Evolutionary conservation across 2,888 invertebrate species (phyloP).

Genomic region (Caenorhabditis angaria): DNA sequence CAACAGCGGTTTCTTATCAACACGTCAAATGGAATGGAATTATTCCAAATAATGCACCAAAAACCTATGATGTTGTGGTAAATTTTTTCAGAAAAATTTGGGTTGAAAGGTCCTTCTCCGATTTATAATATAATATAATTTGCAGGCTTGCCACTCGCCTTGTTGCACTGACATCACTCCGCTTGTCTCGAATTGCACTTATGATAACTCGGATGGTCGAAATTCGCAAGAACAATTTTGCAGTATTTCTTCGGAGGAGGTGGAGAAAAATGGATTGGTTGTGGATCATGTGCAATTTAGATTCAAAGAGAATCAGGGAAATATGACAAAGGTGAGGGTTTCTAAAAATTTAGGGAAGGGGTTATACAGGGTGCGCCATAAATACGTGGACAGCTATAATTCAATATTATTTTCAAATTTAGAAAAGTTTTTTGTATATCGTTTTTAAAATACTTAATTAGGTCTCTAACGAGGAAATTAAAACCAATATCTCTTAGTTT

Average conservation of each 20-base stretch:
- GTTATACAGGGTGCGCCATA: no score
- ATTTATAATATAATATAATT: background rate
- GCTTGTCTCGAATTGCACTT: background rate
- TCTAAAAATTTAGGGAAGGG: no score
- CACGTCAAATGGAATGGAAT: constrained; percentile 28
- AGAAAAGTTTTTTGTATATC: background rate
- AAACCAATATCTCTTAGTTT: no score
- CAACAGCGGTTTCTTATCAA: constrained; percentile 23
- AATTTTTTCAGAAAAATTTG: constrained; percentile 6
- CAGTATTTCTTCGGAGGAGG: no score
- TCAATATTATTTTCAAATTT: background rate
- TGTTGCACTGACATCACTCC: background rate
- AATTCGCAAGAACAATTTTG: background rate
- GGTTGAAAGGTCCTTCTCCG: constrained; percentile 26
- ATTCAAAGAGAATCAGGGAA: constrained; percentile 39
- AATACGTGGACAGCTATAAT: no score
- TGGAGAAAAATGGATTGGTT: constrained; percentile 2
- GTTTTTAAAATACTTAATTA: background rate
- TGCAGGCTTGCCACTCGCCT: background rate
- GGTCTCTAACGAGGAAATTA: no score
- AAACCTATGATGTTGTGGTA: constrained; percentile 27
- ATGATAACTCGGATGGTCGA: background rate
- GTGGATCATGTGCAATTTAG: constrained; percentile 32
- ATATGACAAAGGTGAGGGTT: constrained; percentile 22
- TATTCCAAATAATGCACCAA: constrained; percentile 24